Evolutionary conservation across 2,113 vertebrate species (phyloP), one percentile per base, ranked within the genome.

Genomic region (Forbesichthys papilliferus): DNA sequence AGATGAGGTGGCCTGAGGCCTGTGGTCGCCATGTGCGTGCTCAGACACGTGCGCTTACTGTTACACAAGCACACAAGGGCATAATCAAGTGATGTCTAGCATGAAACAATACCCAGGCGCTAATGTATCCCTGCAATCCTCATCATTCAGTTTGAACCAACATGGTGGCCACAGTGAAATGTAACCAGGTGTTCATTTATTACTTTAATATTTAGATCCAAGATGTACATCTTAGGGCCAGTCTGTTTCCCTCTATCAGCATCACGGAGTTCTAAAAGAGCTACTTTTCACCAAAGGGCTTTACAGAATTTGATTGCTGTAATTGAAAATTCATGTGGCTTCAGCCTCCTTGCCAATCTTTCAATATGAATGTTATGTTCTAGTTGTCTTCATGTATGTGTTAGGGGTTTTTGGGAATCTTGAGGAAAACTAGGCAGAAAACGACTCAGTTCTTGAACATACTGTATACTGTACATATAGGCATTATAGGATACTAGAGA

Each of bases 151-250:
- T 42, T 49, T 27, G 42, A 27, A 16, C 18, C 62, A 20, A 11
- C 8, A 11, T 33, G 13, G 57, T 7, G 27, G 16, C 9, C 16
- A 66, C 48, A 55, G 56, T 75, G 72, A 88, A 86, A 85, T 71
- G 63, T 68, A 69, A 73, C 77, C 87, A 86, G 82, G 82, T 87
- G 79, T 76, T 83, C 82, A 87, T 79, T 64, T 73, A 61, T 71
- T 75, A 67, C 55, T 73, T 73, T 63, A 81, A 57, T 52, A 56
- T 58, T 66, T 57, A 20, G 27, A 53, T 56, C 53, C 8, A 69
- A 68, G 82, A 14, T 5, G 1, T 48, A 71, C 56, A 47, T 33
- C 58, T 80, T 65, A 62, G 18, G n/a, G 58, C 68, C 33, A 18
- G 12, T 56, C 66, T 61, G 56, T 59, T 75, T 77, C 12, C 65